Evolutionary conservation across 2,113 vertebrate species (phyloP), one percentile per base, ranked within the genome.

Genomic region (Leucopsar rothschildi): DNA sequence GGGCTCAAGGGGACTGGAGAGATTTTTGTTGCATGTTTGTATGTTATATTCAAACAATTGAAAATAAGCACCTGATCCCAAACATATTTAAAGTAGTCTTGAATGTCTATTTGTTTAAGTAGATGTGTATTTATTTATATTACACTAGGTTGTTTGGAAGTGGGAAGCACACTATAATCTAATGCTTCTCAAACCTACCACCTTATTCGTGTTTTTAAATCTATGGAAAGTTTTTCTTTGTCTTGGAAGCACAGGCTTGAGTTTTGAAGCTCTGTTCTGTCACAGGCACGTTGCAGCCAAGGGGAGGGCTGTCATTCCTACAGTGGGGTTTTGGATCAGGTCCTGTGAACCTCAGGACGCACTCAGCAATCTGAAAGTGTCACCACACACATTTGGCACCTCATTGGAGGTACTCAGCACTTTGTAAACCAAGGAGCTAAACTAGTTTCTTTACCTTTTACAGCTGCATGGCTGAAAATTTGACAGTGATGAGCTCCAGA

Each of bases 401-500:
- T 95, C 88, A 35, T 84, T 84, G 93, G 69, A 93, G 72, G 80
- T 64, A 82, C 86, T 96, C 86, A 71, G 82, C 88, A 61, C 88
- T 96, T 95, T 88, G 90, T 94, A 95, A 95, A 86, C 76, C 77
- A 64, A 82, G 86, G 60, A 90, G 60, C 72, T 88, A 61, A 88
- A 69, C 77, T 86, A 33, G 68, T 86, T 94, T 63, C 76, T 92
- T 88, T 82, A 65, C 66, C 12, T 27, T 69, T 81, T 90, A 79
- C 83, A 94, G 88, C 88, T 88, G 53, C 0, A 0, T 37, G 65
- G 80, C 61, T 93, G 76, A 79, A 96, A 90, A 84, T 95, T 79
- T 92, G 95, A 76, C 90, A 93, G 69, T 93, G 95, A 92, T 95
- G 95, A 79, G 94, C 93, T 96, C 93, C 95, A 97, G 95, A 82